Base-by-base conservation (phyloP, 2,113 vertebrate species). In the Phrynocephalus versicolor region DNA sequence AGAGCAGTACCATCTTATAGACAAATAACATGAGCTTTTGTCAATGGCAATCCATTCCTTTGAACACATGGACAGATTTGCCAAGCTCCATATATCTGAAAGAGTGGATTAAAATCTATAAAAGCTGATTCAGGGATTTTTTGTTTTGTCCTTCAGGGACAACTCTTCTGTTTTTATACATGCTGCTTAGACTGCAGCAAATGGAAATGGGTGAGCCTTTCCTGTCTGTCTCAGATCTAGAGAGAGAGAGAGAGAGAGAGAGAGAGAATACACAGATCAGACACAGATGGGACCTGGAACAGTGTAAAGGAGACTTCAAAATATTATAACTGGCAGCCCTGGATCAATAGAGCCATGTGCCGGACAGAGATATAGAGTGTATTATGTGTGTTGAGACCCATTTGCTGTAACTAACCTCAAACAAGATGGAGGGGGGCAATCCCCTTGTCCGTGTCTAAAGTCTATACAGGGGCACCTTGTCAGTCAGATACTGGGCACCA, bases 401-500 rank as follows among this genome's bases (percentile, higher is more conserved):
- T 72, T 55, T 65, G n/a, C 84, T 30, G 8, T 55, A 55, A 39
- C 45, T 71, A 78, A 79, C 70, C 78, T 74, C 70, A 81, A 74
- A 80, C 12, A 23, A 13, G 72, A 37, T 45, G 35, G 60, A 25
- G 37, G 58, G 23, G 33, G 41, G 64, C 35, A 37, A 78, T 58
- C 6, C 25, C 73, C 71, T 82, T 90, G 86, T 67, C 33, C 69
- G 85, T 82, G 82, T 91, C 74, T 82, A 2, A 89, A 92, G 72
- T 87, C 55, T 65, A 27, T 80, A 33, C 70, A 64, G 72, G 81
- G 88, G 74, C 79, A 67, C n/a, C 39, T 58, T 90, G 72, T 89
- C 91, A 86, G 90, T 90, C 84, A 90, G 58, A 91, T 91, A 62
- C 30, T 77, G 65, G 90, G 65, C 39, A 45, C 55, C 35, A 30